Evolutionary conservation across 2,888 invertebrate species (phyloP).

Genomic region (Anticlea derivata): DNA sequence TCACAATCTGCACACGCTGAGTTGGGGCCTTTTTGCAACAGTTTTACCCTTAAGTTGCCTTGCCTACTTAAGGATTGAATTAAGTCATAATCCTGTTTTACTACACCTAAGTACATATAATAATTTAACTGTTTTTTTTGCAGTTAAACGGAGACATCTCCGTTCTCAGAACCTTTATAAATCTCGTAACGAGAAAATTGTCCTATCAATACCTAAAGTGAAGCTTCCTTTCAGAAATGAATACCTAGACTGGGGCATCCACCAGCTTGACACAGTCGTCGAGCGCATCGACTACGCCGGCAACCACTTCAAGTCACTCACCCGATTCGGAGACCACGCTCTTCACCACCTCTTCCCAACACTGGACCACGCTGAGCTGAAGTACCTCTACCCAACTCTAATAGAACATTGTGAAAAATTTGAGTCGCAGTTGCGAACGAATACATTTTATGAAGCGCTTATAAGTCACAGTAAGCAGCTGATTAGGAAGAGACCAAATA

Average conservation of each 20-base stretch:
- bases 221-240: conserved; percentile 65
- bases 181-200: no score
- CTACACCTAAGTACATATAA: no score
- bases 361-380: conserved; percentile 89
- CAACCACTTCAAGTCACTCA: conserved; percentile 86
- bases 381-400: conserved; percentile 85
- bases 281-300: conserved; percentile 88
- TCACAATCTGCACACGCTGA: no score
- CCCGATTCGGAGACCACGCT: conserved; percentile 90
- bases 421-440: conserved; percentile 73
- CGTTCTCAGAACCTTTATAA: no score
- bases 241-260: conserved; percentile 89
- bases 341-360: conserved; percentile 93
- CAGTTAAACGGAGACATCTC: no score
- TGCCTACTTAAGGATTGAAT: no score
- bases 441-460: conserved; percentile 84
- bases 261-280: conserved; percentile 89
- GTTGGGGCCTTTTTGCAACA: no score
- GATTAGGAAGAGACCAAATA: conserved; percentile 62
- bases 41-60: no score
- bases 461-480: conserved; percentile 86
- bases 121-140: no score
- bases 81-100: no score
- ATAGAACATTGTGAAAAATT: conserved; percentile 87
- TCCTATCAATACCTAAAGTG: no score